Conservation (phyloP, 23 tunicate species). For the Trididemnum nubilum region DNA sequence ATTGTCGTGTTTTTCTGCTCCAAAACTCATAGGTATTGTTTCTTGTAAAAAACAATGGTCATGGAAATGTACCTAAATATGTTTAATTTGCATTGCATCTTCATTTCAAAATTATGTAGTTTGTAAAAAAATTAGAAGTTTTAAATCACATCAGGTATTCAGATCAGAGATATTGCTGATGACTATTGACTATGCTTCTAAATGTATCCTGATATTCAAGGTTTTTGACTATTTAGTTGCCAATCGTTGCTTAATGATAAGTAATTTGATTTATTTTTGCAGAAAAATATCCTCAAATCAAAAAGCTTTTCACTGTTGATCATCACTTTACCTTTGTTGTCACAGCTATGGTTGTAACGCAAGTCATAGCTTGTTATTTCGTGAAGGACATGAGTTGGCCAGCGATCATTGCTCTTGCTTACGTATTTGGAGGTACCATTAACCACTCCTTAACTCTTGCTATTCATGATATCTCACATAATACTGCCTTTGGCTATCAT, state of each 20-base stretch:
- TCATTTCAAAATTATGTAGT: too few relatives aligned
- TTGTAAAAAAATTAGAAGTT: too few relatives aligned
- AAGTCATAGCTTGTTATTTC: constrained; percentile 78
- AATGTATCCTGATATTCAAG: too few relatives aligned
- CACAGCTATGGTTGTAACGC: constrained; percentile 86
- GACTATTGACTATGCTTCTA: too few relatives aligned
- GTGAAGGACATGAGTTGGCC: constrained; percentile 86
- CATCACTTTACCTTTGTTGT: constrained; percentile 77
- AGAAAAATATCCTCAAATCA: constrained; percentile 93
- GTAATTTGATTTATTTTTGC: background rate
- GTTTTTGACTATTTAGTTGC: too few relatives aligned
- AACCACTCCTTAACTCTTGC: constrained; percentile 96
- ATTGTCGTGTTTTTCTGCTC: too few relatives aligned
- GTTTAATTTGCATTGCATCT: too few relatives aligned
- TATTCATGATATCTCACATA: constrained; percentile 92
- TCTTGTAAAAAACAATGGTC: too few relatives aligned
- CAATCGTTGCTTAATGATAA: background rate
- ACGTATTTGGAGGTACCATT: constrained; percentile 90
- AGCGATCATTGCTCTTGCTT: constrained; percentile 65
- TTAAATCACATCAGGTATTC: too few relatives aligned
- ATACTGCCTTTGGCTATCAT: constrained; percentile 88
- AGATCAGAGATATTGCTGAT: too few relatives aligned
- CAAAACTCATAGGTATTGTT: too few relatives aligned
- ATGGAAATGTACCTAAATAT: too few relatives aligned
- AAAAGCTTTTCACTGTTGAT: constrained; percentile 71